Evolutionary conservation across 1,140 invertebrate genomes (phyloP), one percentile per base, ranked within the genome.

Genomic region (Apis florea): DNA sequence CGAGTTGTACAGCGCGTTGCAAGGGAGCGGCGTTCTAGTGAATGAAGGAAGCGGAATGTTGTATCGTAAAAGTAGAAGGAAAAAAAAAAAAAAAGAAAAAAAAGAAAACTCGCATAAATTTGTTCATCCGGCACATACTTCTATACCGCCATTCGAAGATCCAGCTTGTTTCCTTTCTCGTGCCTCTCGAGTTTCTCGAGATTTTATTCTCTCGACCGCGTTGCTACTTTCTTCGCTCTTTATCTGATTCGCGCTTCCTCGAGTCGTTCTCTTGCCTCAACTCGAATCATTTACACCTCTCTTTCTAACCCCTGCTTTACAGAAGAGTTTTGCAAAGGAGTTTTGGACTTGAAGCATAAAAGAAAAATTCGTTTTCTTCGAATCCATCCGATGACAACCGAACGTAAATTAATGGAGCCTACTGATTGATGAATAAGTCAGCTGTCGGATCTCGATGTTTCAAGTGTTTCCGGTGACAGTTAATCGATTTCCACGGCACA

Each of bases 401-500:
- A 53, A 13, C 40, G 15, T 47, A 19, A n/a, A 51, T 79, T 79
- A 79, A 79, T 71, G 68, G 67, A 53, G 53, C 15, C 56, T 26
- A 0, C 26, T 24, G 19, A 54, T 51, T 40, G 71, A 75, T n/a
- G 79, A 81, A 81, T 75, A 81, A 81, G 79, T 75, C 76, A 83
- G 66, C 84, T 61, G 69, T 63, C 63, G 70, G 85, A 83, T 49
- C 63, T 67, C 49, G 79, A 69, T 75, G 85, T 85, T 86, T 86
- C 79, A 85, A 76, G 85, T 71, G 79, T 83, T 59, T 53, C 31
- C 74, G 53, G 71, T 82, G 83, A 78, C 85, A 73, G 70, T 24
- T 64, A 69, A 85, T 85, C 74, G 85, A 85, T 86, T 73, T 71
- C 21, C 24, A 21, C 24, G 63, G 26, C 73, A 83, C 74, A 86